Percentiles rank a stretch among this genome's conserved stretches.
phyloP scores from a whole-genome alignment of 92 coral and sea anemone species.

The Epizoanthus illoricatus region DNA sequence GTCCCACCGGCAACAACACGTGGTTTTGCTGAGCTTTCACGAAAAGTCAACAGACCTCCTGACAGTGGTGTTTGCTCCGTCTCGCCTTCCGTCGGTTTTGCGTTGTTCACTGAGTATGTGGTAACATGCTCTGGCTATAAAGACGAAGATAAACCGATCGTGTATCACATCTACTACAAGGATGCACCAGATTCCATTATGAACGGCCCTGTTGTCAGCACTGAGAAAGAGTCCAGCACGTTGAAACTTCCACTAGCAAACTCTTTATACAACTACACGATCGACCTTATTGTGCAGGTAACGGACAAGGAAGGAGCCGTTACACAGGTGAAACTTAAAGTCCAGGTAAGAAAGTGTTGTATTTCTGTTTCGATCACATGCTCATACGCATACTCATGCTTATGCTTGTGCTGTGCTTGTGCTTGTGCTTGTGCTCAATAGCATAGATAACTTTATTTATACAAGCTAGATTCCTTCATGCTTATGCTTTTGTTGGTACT shows the following conservation, averaged over 20 bases:
- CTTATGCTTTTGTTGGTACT: too few species aligned
- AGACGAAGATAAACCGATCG: constrained; percentile 56
- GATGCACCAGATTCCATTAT: constrained; percentile 25
- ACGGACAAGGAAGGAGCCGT: constrained; percentile 57
- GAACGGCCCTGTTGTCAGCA: constrained; percentile 22
- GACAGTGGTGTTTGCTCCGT: constrained; percentile 53
- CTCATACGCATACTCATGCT: too few species aligned
- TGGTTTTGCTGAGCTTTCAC: constrained; percentile 53
- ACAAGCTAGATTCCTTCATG: too few species aligned
- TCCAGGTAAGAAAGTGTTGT: constrained; percentile 40
- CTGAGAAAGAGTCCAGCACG: constrained; percentile 14
- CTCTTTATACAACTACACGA: background rate
- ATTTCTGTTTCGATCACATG: too few species aligned
- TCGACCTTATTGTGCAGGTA: constrained; percentile 40
- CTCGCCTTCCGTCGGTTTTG: constrained; percentile 51
- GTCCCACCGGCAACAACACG: constrained; percentile 13
- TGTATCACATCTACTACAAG: constrained; percentile 40
- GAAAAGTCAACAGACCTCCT: constrained; percentile 52
- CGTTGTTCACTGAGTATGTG: constrained; percentile 43
- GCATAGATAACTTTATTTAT: too few species aligned
- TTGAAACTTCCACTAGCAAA: constrained; percentile 51
- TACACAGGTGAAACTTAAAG: constrained; percentile 25
- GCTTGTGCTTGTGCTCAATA: too few species aligned
- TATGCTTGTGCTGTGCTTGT: too few species aligned
- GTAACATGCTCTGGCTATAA: constrained; percentile 48